phyloP scores from a whole-genome alignment of 2,888 invertebrate species.

The Cantharis nigra region DNA sequence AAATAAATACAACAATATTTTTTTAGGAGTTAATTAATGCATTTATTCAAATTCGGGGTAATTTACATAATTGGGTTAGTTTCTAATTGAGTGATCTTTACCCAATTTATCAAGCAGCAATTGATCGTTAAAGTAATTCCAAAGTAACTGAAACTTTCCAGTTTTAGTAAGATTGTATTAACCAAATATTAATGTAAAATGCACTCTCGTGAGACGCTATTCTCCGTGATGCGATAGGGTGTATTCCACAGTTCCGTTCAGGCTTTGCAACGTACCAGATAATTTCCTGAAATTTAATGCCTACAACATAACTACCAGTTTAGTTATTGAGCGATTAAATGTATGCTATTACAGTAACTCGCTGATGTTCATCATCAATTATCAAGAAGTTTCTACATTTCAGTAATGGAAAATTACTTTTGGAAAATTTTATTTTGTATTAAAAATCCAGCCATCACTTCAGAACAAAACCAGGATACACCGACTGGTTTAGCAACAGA shows the following conservation, averaged over 20 bases:
- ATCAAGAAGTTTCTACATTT: background rate
- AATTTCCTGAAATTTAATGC: slow-evolving; percentile 1
- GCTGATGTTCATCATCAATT: background rate
- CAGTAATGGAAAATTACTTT: background rate
- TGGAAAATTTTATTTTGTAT: background rate
- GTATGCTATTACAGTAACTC: background rate
- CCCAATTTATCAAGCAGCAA: background rate
- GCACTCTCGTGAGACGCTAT: background rate
- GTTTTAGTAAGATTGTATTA: background rate
- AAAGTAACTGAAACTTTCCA: background rate
- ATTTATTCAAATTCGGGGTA: background rate
- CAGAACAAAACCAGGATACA: background rate
- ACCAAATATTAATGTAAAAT: background rate
- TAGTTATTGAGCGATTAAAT: background rate
- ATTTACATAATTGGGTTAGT: background rate
- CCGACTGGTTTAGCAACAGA: too few relatives aligned
- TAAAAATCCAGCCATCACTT: background rate
- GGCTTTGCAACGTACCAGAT: background rate
- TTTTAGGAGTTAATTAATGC: background rate
- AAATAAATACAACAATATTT: too few relatives aligned
- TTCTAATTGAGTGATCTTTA: background rate
- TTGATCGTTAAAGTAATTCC: background rate
- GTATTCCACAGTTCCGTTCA: background rate
- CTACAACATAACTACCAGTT: background rate
- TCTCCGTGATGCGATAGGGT: background rate